A percentile compares a stretch with the other conserved stretches of the same genome.
Evolutionary conservation across 2,888 invertebrate species (phyloP).

Genomic region (Cacoxenus indagator): DNA sequence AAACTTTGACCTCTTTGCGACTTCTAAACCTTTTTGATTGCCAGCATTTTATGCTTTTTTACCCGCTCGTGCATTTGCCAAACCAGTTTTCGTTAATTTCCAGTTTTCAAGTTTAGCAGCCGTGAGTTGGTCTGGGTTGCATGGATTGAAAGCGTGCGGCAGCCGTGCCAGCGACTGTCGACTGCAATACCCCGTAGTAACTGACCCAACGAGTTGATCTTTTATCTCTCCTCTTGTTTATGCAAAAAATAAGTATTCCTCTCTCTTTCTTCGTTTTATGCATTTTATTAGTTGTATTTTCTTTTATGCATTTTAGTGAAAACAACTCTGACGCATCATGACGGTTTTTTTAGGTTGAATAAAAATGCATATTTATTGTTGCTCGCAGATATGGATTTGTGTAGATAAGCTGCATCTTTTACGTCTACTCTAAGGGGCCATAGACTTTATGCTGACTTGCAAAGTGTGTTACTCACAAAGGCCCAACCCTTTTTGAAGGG

Average conservation of each 20-base stretch:
- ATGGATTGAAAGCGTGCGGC: constrained; percentile 20
- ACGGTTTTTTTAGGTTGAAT: too few relatives aligned
- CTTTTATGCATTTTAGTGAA: background rate
- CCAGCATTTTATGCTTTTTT: constrained; percentile 46
- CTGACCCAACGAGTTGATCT: constrained; percentile 26
- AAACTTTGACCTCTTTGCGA: constrained; percentile 60
- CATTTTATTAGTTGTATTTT: background rate
- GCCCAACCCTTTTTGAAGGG: too few relatives aligned
- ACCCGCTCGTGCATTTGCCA: constrained; percentile 44
- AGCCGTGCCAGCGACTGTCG: constrained; percentile 43
- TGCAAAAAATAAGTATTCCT: constrained; percentile 35
- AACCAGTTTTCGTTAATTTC: constrained; percentile 51
- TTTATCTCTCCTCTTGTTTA: constrained; percentile 45
- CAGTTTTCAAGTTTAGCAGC: constrained; percentile 59
- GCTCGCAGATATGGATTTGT: too few relatives aligned
- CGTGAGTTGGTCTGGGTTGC: constrained; percentile 35
- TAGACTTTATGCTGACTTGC: too few relatives aligned
- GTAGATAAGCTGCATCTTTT: too few relatives aligned
- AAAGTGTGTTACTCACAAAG: too few relatives aligned
- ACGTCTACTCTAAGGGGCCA: too few relatives aligned
- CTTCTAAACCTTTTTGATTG: constrained; percentile 56
- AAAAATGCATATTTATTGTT: too few relatives aligned
- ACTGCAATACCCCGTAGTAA: constrained; percentile 40
- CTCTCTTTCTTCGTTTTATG: background rate
- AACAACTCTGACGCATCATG: too few relatives aligned